A percentile compares a stretch with the other conserved stretches of the same genome.
These are phyloP conservation scores for Eira barbara DNA, from an alignment of 2,113 vertebrate genomes.

Conservation along the genomic window DNA sequence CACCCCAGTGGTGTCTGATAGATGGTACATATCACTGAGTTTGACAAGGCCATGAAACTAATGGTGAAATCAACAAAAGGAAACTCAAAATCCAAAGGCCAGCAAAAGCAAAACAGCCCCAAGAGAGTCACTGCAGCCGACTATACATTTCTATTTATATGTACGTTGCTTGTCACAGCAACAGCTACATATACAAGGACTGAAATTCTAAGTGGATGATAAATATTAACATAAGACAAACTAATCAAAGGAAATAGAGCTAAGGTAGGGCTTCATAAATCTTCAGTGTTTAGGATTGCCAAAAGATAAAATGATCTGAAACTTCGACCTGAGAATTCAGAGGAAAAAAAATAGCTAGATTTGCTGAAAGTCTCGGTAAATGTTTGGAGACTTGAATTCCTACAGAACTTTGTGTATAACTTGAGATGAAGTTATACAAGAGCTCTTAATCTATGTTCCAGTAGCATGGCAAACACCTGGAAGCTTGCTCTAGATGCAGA, in stretches of 20 bases:
- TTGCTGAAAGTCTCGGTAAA: slow-evolving; percentile 16
- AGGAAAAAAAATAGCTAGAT: not conserved
- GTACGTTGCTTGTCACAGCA: not conserved
- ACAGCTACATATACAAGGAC: not conserved
- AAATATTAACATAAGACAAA: slow-evolving; percentile 4
- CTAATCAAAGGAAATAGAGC: not conserved
- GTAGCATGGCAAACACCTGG: not conserved
- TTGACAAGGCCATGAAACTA: not conserved
- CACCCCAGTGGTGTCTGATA: not conserved
- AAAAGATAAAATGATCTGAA: slow-evolving; percentile 39
- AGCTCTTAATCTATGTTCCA: not conserved
- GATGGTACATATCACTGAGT: not conserved
- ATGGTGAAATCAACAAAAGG: not conserved
- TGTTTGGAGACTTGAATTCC: not conserved
- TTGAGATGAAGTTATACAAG: not conserved
- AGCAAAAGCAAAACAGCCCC: not conserved
- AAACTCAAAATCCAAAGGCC: not conserved
- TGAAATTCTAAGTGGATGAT: slow-evolving; percentile 4
- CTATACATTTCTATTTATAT: not conserved
- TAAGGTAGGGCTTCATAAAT: not conserved
- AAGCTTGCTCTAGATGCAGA: not conserved
- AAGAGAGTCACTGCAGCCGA: not conserved
- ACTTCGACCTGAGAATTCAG: not conserved
- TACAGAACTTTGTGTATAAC: not conserved
- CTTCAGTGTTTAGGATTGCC: not conserved